phyloP scores from a whole-genome alignment of 2,113 vertebrate species.

The Nycticorax nycticorax region DNA sequence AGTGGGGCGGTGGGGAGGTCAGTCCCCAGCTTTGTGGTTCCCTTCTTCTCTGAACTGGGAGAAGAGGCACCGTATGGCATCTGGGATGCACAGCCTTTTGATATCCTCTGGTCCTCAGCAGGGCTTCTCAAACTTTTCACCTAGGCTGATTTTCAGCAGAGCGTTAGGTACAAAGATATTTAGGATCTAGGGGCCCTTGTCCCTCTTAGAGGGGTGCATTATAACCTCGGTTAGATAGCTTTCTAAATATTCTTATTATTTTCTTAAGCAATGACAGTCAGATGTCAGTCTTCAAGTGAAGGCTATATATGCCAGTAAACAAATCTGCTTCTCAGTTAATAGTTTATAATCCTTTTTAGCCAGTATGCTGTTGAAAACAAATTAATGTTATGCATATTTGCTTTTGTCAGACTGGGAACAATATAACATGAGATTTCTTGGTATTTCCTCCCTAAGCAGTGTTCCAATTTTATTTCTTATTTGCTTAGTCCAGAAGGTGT shows the following conservation, averaged over 20 bases:
- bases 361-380: background rate
- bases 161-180: background rate
- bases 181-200: background rate
- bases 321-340: background rate
- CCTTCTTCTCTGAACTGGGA: background rate
- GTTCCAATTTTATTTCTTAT: background rate
- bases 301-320: background rate
- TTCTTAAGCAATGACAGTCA: background rate
- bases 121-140: background rate
- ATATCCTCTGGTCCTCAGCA: rapidly evolving
- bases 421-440: background rate
- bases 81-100: background rate
- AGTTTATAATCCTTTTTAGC: background rate
- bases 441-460: background rate
- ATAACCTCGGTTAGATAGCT: background rate
- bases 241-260: background rate
- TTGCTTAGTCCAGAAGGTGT: background rate
- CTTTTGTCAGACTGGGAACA: background rate
- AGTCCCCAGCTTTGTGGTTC: background rate
- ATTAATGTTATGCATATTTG: background rate
- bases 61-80: rapidly evolving
- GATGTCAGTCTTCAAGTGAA: background rate
- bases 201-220: background rate
- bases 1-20: rapidly evolving
- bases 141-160: background rate